phyloP scores from a whole-genome alignment of 1,140 invertebrate species.

The Calliphora vicina region DNA sequence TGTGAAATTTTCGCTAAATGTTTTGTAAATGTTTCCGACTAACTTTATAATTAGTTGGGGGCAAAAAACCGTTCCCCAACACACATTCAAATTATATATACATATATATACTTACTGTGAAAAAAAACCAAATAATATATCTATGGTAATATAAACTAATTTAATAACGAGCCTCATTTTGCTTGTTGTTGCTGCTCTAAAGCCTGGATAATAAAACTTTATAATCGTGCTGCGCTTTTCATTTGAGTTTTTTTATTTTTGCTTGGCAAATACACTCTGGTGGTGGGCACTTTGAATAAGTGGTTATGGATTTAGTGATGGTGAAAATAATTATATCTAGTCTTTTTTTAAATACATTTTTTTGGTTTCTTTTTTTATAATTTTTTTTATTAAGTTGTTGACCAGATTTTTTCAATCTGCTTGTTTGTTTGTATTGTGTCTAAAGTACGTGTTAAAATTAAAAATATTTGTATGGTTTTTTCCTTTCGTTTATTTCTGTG shows the following conservation, averaged over 20 bases:
- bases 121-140: neutral
- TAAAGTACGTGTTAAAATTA: neutral
- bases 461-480: neutral
- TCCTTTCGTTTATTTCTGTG: neutral
- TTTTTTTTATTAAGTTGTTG: neutral
- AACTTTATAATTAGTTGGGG: constrained; percentile 61
- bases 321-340: neutral
- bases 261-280: neutral
- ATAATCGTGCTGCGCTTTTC: constrained; percentile 16
- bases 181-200: neutral
- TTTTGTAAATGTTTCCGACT: constrained; percentile 61
- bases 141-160: neutral
- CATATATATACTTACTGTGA: too few species aligned
- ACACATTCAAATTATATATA: neutral
- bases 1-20: constrained; percentile 61
- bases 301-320: neutral
- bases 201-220: constrained; percentile 27
- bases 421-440: neutral
- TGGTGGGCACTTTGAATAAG: neutral
- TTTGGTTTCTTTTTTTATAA: neutral
- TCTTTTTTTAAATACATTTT: neutral
- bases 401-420: neutral
- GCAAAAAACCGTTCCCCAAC: neutral
- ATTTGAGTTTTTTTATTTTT: neutral
- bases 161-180: neutral